Evolutionary conservation across 2,113 vertebrate genomes (phyloP), one percentile per base, ranked within the genome.

Genomic region (Onychostoma macrolepis): DNA sequence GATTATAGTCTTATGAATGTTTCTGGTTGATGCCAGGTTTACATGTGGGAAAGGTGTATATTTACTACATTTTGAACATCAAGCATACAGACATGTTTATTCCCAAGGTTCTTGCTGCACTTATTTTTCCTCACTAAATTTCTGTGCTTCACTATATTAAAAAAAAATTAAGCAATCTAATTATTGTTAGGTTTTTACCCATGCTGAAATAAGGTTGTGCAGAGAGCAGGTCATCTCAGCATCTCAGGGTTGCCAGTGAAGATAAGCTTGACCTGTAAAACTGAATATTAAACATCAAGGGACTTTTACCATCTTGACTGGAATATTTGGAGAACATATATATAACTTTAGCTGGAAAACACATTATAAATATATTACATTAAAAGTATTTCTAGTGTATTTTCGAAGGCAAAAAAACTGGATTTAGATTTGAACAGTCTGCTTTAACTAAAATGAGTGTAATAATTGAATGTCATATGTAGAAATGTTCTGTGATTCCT

Each of bases 331-430:
- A 67, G 26, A 41, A 36, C 38, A 41, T 13, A 56, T 53, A 19
- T 13, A 15, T 65, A 50, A 26, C 28, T 24, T 41, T 26, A 38
- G 24, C 77, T 58, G 71, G 38, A 43, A 58, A 36, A 12, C 56
- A 80, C 36, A 63, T 41, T 74, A 45, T 84, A 78, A 36, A 78
- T 11, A 21, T 28, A 33, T 76, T 80, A 83, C 69, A 43, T 85
- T 84, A 56, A 80, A 48, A 28, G 30, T 89, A 88, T 90, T 90
- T 87, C 76, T 69, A 81, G 56, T 86, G 33, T 87, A 83, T 88
- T 87, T 90, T 65, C 83, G 3, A 81, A 86, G 63, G 9, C 7
- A 61, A 67, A 30, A 63, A 4, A 63, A 45, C 63, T 83, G 26
- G 9, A 83, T 17, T 24, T 71, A 50, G 43, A 83, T 69, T 48